These are phyloP conservation scores for Liasis olivaceus DNA, from an alignment of 2,797 vertebrate species.

Conservation along the genomic window DNA sequence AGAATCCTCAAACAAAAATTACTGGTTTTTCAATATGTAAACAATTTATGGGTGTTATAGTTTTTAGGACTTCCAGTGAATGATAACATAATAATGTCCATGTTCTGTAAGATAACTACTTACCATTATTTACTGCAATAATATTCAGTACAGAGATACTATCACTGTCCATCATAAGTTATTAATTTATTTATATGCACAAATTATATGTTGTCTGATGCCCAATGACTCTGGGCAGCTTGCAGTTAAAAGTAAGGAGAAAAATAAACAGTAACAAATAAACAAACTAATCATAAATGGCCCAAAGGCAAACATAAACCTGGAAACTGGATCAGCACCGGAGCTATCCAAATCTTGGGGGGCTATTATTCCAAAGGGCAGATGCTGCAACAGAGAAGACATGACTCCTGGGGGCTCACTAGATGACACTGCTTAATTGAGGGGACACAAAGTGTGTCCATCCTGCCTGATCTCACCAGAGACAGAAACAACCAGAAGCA, in stretches of 20 bases:
- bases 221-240: not conserved
- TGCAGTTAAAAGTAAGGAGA: not conserved
- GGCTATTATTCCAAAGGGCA: not conserved
- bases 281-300: not conserved
- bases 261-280: not conserved
- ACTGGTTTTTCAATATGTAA: not conserved
- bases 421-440: not conserved
- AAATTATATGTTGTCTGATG: not conserved
- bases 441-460: not conserved
- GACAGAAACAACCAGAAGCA: not conserved
- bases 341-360: not conserved
- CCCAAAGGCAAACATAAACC: not conserved
- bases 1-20: not conserved
- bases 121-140: accelerated
- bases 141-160: not conserved
- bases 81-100: not conserved
- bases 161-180: not conserved
- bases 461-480: not conserved
- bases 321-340: not conserved
- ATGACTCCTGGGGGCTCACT: not conserved
- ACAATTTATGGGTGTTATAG: not conserved
- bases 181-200: not conserved
- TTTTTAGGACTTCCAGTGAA: not conserved
- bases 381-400: not conserved
- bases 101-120: not conserved